Conservation (phyloP, 2,113 vertebrate species). For the Microtus ochrogaster region DNA sequence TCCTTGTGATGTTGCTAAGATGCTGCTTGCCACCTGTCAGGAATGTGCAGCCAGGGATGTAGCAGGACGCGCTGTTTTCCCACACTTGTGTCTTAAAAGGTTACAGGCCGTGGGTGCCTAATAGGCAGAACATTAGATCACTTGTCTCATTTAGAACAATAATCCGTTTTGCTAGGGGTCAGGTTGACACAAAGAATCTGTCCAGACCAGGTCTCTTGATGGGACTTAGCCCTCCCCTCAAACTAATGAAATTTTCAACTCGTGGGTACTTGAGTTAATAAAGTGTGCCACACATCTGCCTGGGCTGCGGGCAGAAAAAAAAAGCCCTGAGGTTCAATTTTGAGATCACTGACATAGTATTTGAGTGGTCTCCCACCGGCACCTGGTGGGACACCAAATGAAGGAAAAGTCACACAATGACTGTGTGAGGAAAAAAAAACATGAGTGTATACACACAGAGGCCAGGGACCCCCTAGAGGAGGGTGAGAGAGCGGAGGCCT, state of each 20-base stretch:
- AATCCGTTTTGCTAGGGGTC: conserved; percentile 94
- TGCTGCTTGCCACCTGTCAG: conserved; percentile 90
- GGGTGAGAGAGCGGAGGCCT: not conserved
- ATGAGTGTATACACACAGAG: conserved; percentile 87
- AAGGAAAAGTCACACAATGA: conserved; percentile 89
- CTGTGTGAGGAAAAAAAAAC: conserved; percentile 83
- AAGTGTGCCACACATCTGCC: conserved; percentile 93
- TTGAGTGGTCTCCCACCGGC: conserved; percentile 88
- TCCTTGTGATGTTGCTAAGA: conserved; percentile 92
- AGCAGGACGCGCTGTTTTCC: conserved; percentile 91
- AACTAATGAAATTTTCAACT: conserved; percentile 95
- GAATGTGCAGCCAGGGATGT: conserved; percentile 87
- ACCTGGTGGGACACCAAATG: conserved; percentile 88
- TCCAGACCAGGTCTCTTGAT: conserved; percentile 90
- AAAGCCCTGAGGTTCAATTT: conserved; percentile 88
- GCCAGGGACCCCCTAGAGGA: conserved; percentile 81
- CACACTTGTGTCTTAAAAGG: conserved; percentile 93
- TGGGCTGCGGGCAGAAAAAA: conserved; percentile 86
- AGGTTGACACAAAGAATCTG: conserved; percentile 90
- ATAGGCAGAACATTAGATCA: conserved; percentile 93
- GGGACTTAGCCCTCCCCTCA: conserved; percentile 90
- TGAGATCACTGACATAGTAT: conserved; percentile 89
- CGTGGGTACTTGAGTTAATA: conserved; percentile 92
- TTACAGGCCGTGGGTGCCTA: conserved; percentile 93
- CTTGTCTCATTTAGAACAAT: conserved; percentile 94